Percentiles rank a stretch among this genome's conserved stretches.
Evolutionary conservation across 2,113 vertebrate genomes (phyloP).

Genomic region (Colossoma macropomum): DNA sequence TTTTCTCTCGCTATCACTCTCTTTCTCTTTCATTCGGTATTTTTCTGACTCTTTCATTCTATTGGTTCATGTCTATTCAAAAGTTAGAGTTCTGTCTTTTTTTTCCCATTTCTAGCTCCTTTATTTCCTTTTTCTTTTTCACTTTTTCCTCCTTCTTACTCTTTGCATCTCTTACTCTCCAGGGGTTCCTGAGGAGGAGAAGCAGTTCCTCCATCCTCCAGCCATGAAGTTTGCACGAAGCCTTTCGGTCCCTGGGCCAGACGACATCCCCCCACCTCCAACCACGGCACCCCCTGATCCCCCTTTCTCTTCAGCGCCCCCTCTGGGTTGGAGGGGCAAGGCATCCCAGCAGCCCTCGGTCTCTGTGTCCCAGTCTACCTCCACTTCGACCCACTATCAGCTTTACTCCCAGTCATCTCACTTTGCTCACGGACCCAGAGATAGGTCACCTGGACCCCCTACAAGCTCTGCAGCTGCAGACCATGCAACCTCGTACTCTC

Average conservation of each 20-base stretch:
- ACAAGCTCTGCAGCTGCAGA: slow-evolving; percentile 60
- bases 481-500: slow-evolving; percentile 67
- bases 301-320: slow-evolving; percentile 86
- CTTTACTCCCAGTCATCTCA: slow-evolving; percentile 73
- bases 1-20: background rate
- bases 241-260: slow-evolving; percentile 89
- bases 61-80: background rate
- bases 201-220: slow-evolving; percentile 86
- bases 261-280: slow-evolving; percentile 92
- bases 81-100: background rate
- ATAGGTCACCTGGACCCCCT: slow-evolving; percentile 67
- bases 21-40: background rate
- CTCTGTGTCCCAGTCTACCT: slow-evolving; percentile 75
- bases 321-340: slow-evolving; percentile 77
- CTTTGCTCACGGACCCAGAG: slow-evolving; percentile 72
- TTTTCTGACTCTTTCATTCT: background rate
- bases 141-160: background rate
- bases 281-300: slow-evolving; percentile 90
- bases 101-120: background rate
- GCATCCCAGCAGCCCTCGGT: slow-evolving; percentile 79
- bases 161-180: slow-evolving; percentile 38
- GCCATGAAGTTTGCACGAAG: slow-evolving; percentile 89
- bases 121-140: background rate
- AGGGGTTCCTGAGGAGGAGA: slow-evolving; percentile 89
- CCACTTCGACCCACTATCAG: slow-evolving; percentile 80